These are phyloP conservation scores for Drosophila santomea DNA, from an alignment of 1,140 invertebrate species.

Conservation along the genomic window DNA sequence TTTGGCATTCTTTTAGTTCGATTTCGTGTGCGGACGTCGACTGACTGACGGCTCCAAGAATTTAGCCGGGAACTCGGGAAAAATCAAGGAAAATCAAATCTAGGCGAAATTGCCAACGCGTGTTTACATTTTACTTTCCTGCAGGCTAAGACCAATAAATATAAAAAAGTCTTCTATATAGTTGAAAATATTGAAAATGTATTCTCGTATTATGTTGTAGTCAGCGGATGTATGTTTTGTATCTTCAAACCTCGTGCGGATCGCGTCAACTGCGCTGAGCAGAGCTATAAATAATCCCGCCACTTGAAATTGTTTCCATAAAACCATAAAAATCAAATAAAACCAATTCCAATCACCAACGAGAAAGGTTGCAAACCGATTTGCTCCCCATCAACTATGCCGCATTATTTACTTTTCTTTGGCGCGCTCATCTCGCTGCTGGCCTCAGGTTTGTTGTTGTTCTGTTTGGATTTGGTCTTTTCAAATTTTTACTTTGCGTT, in stretches of 20 bases:
- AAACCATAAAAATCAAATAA: slow-evolving; percentile 20
- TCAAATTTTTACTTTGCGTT: slow-evolving; percentile 4
- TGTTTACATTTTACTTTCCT: slow-evolving; percentile 52
- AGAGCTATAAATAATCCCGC: slow-evolving; percentile 52
- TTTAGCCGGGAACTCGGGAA: slow-evolving; percentile 30
- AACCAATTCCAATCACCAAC: slow-evolving; percentile 4
- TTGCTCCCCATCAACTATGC: slow-evolving; percentile 50
- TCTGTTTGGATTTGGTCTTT: slow-evolving; percentile 10
- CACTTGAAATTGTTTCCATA: slow-evolving; percentile 24
- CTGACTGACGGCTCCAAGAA: slow-evolving; percentile 58
- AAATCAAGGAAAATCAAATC: slow-evolving; percentile 8
- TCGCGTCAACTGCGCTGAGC: slow-evolving; percentile 61
- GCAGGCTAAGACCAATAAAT: slow-evolving; percentile 28
- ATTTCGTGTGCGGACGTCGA: slow-evolving; percentile 67
- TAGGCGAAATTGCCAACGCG: slow-evolving; percentile 30
- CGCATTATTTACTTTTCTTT: slow-evolving; percentile 72
- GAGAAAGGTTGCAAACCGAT: slow-evolving; percentile 32
- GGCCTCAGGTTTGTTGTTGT: slow-evolving; percentile 62
- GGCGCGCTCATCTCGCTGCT: slow-evolving; percentile 47
- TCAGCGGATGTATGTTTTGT: slow-evolving; percentile 18
- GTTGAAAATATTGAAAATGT: not conserved
- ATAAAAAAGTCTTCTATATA: slow-evolving; percentile 63
- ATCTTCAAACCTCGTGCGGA: slow-evolving; percentile 37
- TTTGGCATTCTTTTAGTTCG: slow-evolving; percentile 77
- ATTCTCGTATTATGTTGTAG: no score